Conservation (phyloP, 2,797 vertebrate genomes). For the Balearica regulorum region DNA sequence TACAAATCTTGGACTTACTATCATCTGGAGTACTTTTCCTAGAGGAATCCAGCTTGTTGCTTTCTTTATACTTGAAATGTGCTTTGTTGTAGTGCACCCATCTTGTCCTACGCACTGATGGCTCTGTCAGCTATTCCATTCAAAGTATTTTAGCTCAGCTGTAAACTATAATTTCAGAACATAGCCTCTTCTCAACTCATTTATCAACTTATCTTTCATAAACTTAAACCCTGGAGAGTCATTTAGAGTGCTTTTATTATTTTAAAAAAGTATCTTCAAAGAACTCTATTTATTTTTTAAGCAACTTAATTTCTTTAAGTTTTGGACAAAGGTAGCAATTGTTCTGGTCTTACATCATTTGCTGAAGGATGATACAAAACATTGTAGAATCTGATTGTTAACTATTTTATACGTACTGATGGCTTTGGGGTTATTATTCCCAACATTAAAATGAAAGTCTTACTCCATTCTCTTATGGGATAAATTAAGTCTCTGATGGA, state of each 20-base stretch:
- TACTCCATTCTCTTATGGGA: background rate
- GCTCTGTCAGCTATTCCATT: background rate
- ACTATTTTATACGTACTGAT: background rate
- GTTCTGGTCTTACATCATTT: background rate
- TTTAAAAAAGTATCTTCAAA: background rate
- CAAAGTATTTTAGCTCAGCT: background rate
- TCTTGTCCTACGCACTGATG: background rate
- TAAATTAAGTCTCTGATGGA: background rate
- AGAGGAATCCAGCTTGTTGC: background rate
- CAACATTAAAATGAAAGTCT: background rate
- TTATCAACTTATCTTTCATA: background rate
- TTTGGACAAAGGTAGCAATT: background rate
- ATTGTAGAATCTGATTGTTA: background rate
- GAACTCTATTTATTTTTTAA: background rate
- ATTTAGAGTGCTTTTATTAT: background rate
- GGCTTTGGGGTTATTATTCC: background rate
- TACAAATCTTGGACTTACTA: background rate
- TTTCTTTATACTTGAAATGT: background rate
- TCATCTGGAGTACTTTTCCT: background rate
- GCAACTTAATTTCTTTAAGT: background rate
- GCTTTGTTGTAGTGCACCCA: background rate
- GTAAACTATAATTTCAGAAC: background rate
- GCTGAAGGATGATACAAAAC: background rate
- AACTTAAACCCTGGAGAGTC: background rate
- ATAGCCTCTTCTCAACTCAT: background rate